Evolutionary conservation across 2,113 vertebrate species (phyloP), one percentile per base, ranked within the genome.

Genomic region (Peromyscus californicus): DNA sequence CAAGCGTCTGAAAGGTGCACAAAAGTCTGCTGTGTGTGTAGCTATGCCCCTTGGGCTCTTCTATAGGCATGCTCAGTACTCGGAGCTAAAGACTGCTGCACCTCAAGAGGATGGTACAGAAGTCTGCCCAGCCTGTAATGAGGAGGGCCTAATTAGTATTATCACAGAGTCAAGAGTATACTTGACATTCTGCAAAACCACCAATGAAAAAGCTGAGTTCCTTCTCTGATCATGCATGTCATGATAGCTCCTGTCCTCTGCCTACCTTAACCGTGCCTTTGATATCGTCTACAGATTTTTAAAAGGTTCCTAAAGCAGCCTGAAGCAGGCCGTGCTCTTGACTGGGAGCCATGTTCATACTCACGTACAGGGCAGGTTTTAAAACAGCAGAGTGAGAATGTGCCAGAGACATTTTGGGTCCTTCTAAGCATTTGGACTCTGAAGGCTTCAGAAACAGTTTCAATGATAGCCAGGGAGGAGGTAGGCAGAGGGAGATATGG

Each of bases 141-240:
- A 96, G 83, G 80, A 93, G 95, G 48, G 76, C 31, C 22, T 76
- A 48, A 89, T 91, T 90, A 83, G 29, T 57, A 59, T 69, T 95
- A 86, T 72, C 74, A 78, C 59, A 57, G 70, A 92, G 31, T 79
- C 78, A 90, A 91, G 85, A 79, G n/a, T 17, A 85, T 21, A 48
- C 70, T 97, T 97, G 90, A 36, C 75, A 31, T 96, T 97, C 69
- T 88, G 59, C 33, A 94, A 76, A 94, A 95, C 92, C 86, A 74
- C 6, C 51, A 92, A 92, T 78, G 86, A 89, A 93, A 59, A 94
- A 8, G 51, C 21, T 78, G 90, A 79, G 72, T 61, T 91, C 29
- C 26, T 42, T 85, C 74, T 42, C 17, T 42, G 51, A n/a, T 33
- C 92, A n/a, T 17, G 19, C 85, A 87, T 31, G 51, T 24, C 90